Base-by-base conservation (phyloP, 2,888 invertebrate genomes). In the Agrotis ipsilon region DNA sequence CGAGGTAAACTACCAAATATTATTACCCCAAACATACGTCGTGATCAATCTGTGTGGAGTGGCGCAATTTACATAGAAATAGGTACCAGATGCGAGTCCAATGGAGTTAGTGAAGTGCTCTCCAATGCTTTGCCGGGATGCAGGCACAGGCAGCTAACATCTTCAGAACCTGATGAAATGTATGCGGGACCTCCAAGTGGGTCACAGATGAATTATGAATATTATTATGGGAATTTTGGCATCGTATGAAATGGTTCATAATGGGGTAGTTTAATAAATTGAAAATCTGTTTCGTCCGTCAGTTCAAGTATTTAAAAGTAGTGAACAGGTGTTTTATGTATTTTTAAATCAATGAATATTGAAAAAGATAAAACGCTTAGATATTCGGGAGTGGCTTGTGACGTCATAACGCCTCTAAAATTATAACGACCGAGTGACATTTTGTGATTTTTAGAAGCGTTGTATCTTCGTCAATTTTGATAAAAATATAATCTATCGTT, bases 1-100 rank as follows among this genome's bases (percentile, higher is more conserved):
- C 61, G 18, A 72, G 57, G n/a, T 64, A 58, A 24, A 46, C n/a
- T 13, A 13, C 32, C 19, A 9, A 61, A 60, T 60, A 43, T 11
- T 27, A 61, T n/a, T 59, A 55, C 32, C 55, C 60, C 51, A 55
- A 71, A 61, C 64, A 72, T 59, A 72, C 63, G 54, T 52, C 46
- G 62, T 61, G 68, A 78, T 83, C 85, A 84, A 70, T 82, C 67
- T 58, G 55, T 6, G 57, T 66, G 43, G 66, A 74, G 72, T 72
- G 52, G 21, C 54, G 24, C 59, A 74, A 83, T 83, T 83, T 85
- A 78, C 83, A 83, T 85, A 81, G 81, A 85, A 83, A 83, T 83
- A 71, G 83, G 60, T 71, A 78, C 68, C 83, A 76, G 71, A 80
- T 75, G 75, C 65, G 61, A 73, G 54, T 55, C 68, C 75, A 75